phyloP scores from a whole-genome alignment of 2,113 vertebrate species.

The Diadophis punctatus region DNA sequence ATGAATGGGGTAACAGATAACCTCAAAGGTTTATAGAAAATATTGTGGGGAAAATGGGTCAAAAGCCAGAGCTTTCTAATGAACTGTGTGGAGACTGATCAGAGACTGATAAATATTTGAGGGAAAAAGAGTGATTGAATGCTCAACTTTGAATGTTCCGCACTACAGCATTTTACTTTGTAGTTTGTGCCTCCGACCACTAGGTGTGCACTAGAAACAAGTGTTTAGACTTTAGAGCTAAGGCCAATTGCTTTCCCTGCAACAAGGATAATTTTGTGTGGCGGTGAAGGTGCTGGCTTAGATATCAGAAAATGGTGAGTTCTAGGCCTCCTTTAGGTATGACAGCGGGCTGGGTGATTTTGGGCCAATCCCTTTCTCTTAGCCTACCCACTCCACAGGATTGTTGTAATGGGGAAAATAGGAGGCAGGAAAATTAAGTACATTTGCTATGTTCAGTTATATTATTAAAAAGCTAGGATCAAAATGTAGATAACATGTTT shows the following conservation, averaged over 20 bases:
- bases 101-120: not conserved
- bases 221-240: not conserved
- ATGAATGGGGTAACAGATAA: not conserved
- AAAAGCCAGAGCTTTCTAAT: not conserved
- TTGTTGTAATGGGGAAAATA: not conserved
- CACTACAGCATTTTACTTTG: not conserved
- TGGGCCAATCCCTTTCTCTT: not conserved
- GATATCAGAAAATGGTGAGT: not conserved
- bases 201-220: not conserved
- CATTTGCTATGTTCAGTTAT: not conserved
- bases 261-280: not conserved
- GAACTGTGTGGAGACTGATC: no score
- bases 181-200: not conserved
- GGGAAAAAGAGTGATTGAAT: not conserved
- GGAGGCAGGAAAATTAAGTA: not conserved
- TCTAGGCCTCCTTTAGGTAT: not conserved
- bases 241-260: not conserved
- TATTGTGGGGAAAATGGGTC: not conserved
- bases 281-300: not conserved
- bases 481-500: not conserved
- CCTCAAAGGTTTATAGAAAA: not conserved
- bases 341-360: not conserved
- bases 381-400: not conserved
- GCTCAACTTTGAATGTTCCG: not conserved
- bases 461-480: not conserved